Evolutionary conservation across 2,113 vertebrate genomes (phyloP), one percentile per base, ranked within the genome.

Genomic region (Bostrychus sinensis): DNA sequence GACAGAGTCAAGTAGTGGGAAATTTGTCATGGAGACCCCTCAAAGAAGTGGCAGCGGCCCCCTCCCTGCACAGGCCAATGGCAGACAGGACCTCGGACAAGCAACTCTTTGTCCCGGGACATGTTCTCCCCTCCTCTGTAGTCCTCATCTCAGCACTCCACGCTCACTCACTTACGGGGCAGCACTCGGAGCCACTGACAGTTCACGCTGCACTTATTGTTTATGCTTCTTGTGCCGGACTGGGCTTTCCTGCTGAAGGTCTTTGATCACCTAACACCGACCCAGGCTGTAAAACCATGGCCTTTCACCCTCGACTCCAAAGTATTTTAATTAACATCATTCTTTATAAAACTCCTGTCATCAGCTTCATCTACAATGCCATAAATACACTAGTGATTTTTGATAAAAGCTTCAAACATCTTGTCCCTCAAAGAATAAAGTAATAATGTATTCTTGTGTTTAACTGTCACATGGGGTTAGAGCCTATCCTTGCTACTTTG

Each of bases 1-100:
- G 90, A 91, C 89, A 85, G 88, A 90, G 87, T 92, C 87, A 90
- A 92, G 91, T 91, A 88, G 85, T 72, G 70, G 78, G 87, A 88
- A 77, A 91, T 92, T 88, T 88, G 91, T 92, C 90, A 91, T 34
- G 68, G 63, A 77, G 76, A 78, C 80, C 86, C 89, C 88, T 90
- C 82, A 86, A 83, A 88, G 83, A 72, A 88, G 84, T 81, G 82
- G 81, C 82, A 84, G 77, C 69, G 41, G 63, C 39, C 72, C 67
- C 71, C 73, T 56, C 38, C 53, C 65, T 34, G 70, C 73, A 25
- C 13, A 60, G 66, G 66, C 68, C 51, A 41, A 62, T 41, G 76
- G 82, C 83, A 74, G 85, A 82, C 71, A 76, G 72, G 66, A 66
- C 73, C 2, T 55, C 9, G 62, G 73, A 92, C 89, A 91, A 91